Conservation (phyloP, 1,140 invertebrate species). For the Popillia japonica region DNA sequence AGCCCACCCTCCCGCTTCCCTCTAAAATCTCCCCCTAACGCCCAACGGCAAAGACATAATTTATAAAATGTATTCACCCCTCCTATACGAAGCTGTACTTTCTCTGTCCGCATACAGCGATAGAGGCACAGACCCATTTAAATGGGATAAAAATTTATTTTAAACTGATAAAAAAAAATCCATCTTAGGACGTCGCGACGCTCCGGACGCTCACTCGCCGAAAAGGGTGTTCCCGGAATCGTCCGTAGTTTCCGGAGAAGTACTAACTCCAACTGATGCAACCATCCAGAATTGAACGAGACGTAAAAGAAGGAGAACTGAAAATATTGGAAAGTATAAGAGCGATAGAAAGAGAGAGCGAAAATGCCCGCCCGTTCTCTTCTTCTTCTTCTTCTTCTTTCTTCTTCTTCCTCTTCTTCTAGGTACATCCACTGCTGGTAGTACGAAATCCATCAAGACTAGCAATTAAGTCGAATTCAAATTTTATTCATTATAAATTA, state of each 20-base stretch:
- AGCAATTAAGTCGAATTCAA: constrained; percentile 61
- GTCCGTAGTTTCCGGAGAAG: background rate
- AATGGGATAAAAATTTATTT: background rate
- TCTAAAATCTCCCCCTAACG: background rate
- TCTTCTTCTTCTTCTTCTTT: too few species aligned
- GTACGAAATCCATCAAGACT: constrained; percentile 58
- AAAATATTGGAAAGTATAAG: constrained; percentile 55
- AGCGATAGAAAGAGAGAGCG: constrained; percentile 43
- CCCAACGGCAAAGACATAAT: background rate
- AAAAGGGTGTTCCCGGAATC: background rate
- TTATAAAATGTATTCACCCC: constrained; percentile 38
- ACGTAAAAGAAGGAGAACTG: constrained; percentile 41
- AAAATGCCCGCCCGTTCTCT: too few species aligned
- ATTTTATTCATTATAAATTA: constrained; percentile 66
- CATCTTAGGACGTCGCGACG: too few species aligned
- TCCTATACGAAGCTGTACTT: background rate
- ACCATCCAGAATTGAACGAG: too few species aligned
- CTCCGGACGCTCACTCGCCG: background rate
- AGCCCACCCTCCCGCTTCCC: background rate
- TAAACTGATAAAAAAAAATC: background rate
- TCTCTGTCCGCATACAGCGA: too few species aligned
- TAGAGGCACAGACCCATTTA: background rate
- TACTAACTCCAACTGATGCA: too few species aligned
- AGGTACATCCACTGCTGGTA: too few species aligned
- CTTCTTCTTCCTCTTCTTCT: too few species aligned